phyloP scores from a whole-genome alignment of 2,888 invertebrate species.

The Aporophyla lueneburgensis region DNA sequence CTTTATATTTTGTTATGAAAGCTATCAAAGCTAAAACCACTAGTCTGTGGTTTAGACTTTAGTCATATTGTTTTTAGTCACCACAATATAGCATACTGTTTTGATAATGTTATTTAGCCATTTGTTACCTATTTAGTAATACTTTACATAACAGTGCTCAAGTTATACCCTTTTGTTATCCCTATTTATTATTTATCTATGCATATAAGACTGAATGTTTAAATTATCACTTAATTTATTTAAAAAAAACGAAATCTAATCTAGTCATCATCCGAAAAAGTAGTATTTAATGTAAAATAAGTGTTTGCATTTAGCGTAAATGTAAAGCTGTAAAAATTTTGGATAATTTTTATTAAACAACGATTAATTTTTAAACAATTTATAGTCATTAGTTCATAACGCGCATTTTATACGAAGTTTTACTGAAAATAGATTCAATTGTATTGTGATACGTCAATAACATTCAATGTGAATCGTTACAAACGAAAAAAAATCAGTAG shows the following conservation, averaged over 20 bases:
- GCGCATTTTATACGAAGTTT: conserved; percentile 79
- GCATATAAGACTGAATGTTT: conserved; percentile 74
- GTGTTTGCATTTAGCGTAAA: conserved; percentile 64
- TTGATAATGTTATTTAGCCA: conserved; percentile 49
- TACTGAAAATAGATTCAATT: conserved; percentile 57
- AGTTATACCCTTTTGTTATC: conserved; percentile 58
- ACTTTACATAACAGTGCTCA: conserved; percentile 65
- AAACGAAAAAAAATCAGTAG: background rate
- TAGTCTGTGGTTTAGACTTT: conserved; percentile 14
- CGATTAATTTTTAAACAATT: conserved; percentile 76
- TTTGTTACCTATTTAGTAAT: conserved; percentile 57
- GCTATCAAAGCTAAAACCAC: background rate
- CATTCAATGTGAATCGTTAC: background rate
- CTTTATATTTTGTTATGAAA: background rate
- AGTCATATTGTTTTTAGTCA: conserved; percentile 43
- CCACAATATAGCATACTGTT: conserved; percentile 42
- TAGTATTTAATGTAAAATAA: conserved; percentile 68
- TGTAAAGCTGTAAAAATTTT: conserved; percentile 80
- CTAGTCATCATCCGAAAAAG: conserved; percentile 64
- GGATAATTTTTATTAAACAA: conserved; percentile 78
- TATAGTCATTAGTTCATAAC: conserved; percentile 66
- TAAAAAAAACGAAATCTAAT: conserved; percentile 59
- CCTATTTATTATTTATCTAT: conserved; percentile 65
- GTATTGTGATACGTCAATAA: conserved; percentile 37
- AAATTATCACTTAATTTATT: conserved; percentile 67